Evolutionary conservation across 92 coral and sea anemone species (phyloP), one percentile per base, ranked within the genome.

Genomic region (Epizoanthus scotinus): DNA sequence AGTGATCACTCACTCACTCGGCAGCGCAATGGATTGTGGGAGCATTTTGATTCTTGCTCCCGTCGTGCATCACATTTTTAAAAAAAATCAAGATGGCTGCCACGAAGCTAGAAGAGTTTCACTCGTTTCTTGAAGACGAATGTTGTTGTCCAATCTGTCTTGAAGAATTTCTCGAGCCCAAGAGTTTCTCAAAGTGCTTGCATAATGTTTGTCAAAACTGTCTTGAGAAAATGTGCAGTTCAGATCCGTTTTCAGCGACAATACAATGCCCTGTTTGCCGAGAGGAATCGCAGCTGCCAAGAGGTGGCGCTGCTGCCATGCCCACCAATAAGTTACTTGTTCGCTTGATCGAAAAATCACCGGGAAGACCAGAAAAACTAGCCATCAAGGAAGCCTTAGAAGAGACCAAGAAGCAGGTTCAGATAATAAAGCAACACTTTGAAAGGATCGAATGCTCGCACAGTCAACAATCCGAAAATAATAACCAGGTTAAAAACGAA

Each of bases 131-230:
- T 18, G 68, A 59, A 59, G 81, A 75, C 61, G 81, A 75, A 75
- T 75, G 81, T 21, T 75, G 81, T 57, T 75, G 81, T 59, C 81
- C 81, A 13, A 60, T 75, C 56, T 75, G 81, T 40, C 81, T 75
- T 40, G 81, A 75, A 19, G 81, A 75, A 2, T 75, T 59, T 59
- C 15, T 38, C 81, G 81, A 75, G 24, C 81, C 81, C 21, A 75
- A 75, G 54, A 75, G 81, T 59, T 13, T 75, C 24, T 59, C 81
- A 12, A 75, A 34, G 1, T 75, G 81, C 67, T 40, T 75, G 5
- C 81, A 75, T 42, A 75, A 75, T 75, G 68, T 75, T 60, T 75
- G 81, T 36, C 57, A 75, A 36, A 40, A 63, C 22, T 75, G 81
- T 55, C 56, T 75, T 2, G 38, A 58, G 67, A 59, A 75, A 25